Conservation (phyloP, 1,140 invertebrate genomes). For the Saxidomus purpurata region DNA sequence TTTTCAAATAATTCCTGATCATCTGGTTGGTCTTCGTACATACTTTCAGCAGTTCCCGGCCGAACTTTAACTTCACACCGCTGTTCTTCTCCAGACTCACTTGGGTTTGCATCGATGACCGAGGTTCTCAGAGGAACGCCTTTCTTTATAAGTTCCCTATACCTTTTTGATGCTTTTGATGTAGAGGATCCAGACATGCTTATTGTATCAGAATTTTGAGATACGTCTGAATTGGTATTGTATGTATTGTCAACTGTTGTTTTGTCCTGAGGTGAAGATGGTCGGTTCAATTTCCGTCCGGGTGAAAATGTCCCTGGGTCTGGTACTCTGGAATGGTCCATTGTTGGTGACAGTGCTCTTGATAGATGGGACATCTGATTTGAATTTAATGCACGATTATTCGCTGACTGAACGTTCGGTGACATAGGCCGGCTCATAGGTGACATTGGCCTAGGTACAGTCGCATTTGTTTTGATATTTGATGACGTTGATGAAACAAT, state of each 20-base stretch:
- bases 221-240: not conserved
- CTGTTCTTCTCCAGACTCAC: not conserved
- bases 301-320: slow-evolving; percentile 4
- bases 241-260: not conserved
- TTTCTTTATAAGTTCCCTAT: slow-evolving; percentile 78
- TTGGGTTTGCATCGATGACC: slow-evolving; percentile 71
- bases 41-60: slow-evolving; percentile 65
- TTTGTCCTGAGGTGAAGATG: not conserved
- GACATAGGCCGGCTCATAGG: slow-evolving; percentile 42
- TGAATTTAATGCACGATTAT: slow-evolving; percentile 27
- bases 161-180: slow-evolving; percentile 73
- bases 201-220: not conserved
- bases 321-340: too few species aligned
- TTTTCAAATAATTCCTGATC: slow-evolving; percentile 75
- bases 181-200: not conserved
- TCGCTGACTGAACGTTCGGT: slow-evolving; percentile 41
- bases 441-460: slow-evolving; percentile 26
- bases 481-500: not conserved
- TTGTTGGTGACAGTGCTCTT: not conserved
- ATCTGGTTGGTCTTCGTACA: slow-evolving; percentile 65
- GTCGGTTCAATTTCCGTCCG: slow-evolving; percentile 24
- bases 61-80: slow-evolving; percentile 14
- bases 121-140: slow-evolving; percentile 81
- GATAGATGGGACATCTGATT: not conserved
- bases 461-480: not conserved